phyloP scores from a whole-genome alignment of 1,140 invertebrate genomes.

The Drosophila sulfurigaster region DNA sequence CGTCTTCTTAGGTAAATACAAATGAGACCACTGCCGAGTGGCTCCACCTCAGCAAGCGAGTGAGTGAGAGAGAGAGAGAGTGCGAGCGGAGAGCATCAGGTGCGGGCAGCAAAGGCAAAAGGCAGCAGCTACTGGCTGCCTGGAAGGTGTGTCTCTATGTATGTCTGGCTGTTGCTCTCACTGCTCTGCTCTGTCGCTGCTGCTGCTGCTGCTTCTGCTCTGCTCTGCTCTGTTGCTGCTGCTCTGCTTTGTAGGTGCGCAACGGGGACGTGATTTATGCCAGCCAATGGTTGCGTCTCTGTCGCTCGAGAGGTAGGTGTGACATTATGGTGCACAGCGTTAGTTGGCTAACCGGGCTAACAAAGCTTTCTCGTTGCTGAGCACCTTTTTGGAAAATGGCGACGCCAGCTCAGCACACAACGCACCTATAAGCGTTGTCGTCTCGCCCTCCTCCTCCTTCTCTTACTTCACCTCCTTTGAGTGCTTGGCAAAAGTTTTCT shows the following conservation, averaged over 20 bases:
- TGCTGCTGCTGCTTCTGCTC: too few species aligned
- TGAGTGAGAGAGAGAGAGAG: constrained; percentile 39
- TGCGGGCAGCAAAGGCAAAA: constrained; percentile 46
- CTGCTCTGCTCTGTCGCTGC: constrained; percentile 22
- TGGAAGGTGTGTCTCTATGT: constrained; percentile 68
- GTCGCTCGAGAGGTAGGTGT: constrained; percentile 74
- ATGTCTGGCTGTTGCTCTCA: constrained; percentile 56
- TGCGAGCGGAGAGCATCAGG: constrained; percentile 62
- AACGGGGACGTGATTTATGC: constrained; percentile 79
- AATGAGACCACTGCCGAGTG: constrained; percentile 70
- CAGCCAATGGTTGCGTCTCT: constrained; percentile 84
- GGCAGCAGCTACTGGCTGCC: constrained; percentile 50
- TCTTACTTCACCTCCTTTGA: too few species aligned
- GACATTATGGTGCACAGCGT: constrained; percentile 61
- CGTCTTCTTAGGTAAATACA: constrained; percentile 83
- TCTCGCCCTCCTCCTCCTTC: not conserved
- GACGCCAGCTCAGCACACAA: constrained; percentile 46
- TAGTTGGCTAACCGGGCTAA: constrained; percentile 64
- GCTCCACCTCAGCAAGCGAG: constrained; percentile 56
- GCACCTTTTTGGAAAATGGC: constrained; percentile 71
- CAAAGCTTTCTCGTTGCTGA: constrained; percentile 31
- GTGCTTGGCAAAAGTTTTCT: constrained; percentile 61
- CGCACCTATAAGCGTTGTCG: constrained; percentile 67
- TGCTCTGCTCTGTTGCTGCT: too few species aligned
- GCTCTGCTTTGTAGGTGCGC: constrained; percentile 58